phyloP scores from a whole-genome alignment of 2,113 vertebrate species.

The Phylloscopus trochilus region DNA sequence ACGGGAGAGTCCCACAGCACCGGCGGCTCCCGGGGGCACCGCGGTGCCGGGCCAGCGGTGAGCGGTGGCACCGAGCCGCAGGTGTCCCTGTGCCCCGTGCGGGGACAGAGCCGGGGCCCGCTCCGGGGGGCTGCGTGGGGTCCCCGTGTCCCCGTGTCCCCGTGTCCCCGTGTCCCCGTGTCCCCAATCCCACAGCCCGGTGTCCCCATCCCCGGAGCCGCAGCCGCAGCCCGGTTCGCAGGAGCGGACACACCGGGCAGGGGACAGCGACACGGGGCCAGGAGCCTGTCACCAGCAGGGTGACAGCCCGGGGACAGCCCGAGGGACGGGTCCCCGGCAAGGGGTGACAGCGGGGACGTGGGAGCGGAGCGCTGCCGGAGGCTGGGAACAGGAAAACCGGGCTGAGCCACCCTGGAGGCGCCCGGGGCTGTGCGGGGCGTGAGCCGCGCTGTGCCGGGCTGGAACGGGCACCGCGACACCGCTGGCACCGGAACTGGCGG shows the following conservation, averaged over 20 bases:
- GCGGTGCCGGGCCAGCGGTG: too few species aligned
- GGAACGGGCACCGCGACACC: not conserved
- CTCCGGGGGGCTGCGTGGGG: too few species aligned
- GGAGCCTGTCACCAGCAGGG: too few species aligned
- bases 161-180: not conserved
- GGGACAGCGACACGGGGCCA: fast-evolving
- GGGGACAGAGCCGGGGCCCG: too few species aligned
- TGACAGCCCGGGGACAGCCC: not conserved
- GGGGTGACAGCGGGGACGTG: not conserved
- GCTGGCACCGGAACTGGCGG: fast-evolving
- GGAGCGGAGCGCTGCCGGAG: not conserved
- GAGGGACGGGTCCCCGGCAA: not conserved
- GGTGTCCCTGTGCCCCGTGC: not conserved
- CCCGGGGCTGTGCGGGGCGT: not conserved
- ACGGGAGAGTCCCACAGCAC: not conserved
- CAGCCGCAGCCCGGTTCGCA: fast-evolving
- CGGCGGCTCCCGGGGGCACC: not conserved
- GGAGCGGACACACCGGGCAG: fast-evolving
- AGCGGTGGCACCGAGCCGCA: fast-evolving
- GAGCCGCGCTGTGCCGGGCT: not conserved
- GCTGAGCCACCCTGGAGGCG: not conserved
- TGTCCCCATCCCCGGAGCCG: not conserved
- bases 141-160: not conserved
- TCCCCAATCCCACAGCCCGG: not conserved
- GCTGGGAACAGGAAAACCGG: not conserved